These are phyloP conservation scores for Recurvirostra avosetta DNA, from an alignment of 2,113 vertebrate species.

Conservation along the genomic window DNA sequence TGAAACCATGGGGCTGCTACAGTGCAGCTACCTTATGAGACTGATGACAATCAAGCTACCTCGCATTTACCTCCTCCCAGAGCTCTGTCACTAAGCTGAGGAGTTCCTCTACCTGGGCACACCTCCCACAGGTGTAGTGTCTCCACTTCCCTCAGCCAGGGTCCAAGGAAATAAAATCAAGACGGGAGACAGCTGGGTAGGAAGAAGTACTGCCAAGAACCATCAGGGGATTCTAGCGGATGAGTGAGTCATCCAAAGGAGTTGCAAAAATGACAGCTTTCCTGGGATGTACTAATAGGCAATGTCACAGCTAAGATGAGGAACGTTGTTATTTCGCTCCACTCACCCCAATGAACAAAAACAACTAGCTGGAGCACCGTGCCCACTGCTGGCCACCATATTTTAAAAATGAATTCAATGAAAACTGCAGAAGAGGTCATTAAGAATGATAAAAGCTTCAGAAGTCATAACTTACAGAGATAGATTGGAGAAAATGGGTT, in stretches of 20 bases:
- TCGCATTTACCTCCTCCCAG: not conserved
- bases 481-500: not conserved
- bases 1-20: not conserved
- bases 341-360: not conserved
- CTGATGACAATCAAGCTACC: too few species aligned
- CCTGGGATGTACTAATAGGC: not conserved
- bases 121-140: not conserved
- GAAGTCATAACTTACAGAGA: not conserved
- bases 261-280: not conserved
- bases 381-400: not conserved
- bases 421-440: not conserved
- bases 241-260: not conserved
- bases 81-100: not conserved
- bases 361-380: not conserved
- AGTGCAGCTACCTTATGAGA: not conserved
- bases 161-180: not conserved
- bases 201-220: not conserved
- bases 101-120: rapidly evolving
- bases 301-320: rapidly evolving
- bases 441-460: not conserved
- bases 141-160: not conserved
- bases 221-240: not conserved
- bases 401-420: not conserved
- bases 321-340: not conserved
- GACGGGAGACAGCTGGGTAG: not conserved